Percentiles rank a stretch among this genome's conserved stretches.
These are phyloP conservation scores for Monopis laevigella DNA, from an alignment of 2,888 invertebrate species.

Conservation along the genomic window DNA sequence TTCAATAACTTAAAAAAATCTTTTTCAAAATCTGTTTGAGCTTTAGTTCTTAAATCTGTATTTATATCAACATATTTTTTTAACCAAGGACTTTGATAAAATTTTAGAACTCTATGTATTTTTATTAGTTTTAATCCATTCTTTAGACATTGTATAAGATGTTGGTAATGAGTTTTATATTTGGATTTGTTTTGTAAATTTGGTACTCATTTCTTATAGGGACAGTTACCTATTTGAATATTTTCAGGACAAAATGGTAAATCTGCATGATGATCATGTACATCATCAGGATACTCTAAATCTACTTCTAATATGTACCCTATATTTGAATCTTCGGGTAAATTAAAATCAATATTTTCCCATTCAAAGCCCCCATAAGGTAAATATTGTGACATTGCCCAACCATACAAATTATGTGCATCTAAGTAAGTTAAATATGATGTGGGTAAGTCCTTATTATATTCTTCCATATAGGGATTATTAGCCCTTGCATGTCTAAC, in stretches of 20 bases:
- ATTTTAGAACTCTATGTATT: slow-evolving; percentile 30
- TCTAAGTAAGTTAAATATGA: slow-evolving; percentile 28
- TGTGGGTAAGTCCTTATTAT: slow-evolving; percentile 18
- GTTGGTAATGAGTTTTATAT: slow-evolving; percentile 26
- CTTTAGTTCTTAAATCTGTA: slow-evolving; percentile 26
- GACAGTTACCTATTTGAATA: slow-evolving; percentile 10
- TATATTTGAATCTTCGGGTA: slow-evolving; percentile 13
- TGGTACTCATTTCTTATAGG: slow-evolving; percentile 20
- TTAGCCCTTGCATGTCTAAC: slow-evolving; percentile 27
- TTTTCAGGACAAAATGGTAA: slow-evolving; percentile 12
- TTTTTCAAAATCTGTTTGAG: slow-evolving; percentile 32
- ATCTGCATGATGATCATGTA: slow-evolving; percentile 24
- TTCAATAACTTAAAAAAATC: slow-evolving; percentile 37
- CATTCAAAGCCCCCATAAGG: slow-evolving; percentile 27
- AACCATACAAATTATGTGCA: slow-evolving; percentile 32
- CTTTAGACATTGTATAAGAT: slow-evolving; percentile 24
- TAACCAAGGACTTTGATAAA: slow-evolving; percentile 33
- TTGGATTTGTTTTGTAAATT: slow-evolving; percentile 22
- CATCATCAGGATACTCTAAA: slow-evolving; percentile 22
- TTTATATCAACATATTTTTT: slow-evolving; percentile 36
- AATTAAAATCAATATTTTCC: slow-evolving; percentile 18
- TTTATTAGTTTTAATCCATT: slow-evolving; percentile 24
- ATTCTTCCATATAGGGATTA: slow-evolving; percentile 25
- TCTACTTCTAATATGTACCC: slow-evolving; percentile 28
- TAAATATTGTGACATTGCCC: slow-evolving; percentile 28